These are phyloP conservation scores for Osmerus mordax DNA, from an alignment of 2,113 vertebrate genomes.

Conservation along the genomic window DNA sequence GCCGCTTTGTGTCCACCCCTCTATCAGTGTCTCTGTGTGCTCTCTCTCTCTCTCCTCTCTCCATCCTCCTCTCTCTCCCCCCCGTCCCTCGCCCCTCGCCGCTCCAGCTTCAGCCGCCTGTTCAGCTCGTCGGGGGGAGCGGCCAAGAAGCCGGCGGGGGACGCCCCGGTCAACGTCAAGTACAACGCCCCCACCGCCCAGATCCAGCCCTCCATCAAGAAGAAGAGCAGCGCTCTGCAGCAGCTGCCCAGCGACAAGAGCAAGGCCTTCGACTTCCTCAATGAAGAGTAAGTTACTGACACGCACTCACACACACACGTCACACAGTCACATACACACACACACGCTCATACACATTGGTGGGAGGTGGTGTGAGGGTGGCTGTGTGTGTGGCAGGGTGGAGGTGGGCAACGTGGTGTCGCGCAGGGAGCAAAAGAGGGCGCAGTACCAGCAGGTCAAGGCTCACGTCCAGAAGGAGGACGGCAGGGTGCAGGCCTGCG, in stretches of 20 bases:
- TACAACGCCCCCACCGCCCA: constrained; percentile 96
- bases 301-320: not conserved
- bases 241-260: constrained; percentile 96
- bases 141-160: constrained; percentile 79
- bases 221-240: constrained; percentile 91
- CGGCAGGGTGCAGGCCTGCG: constrained; percentile 90
- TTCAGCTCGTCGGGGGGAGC: constrained; percentile 91
- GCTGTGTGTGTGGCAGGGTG: constrained; percentile 48
- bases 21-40: constrained; percentile 71
- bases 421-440: constrained; percentile 91
- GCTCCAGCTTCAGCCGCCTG: constrained; percentile 91
- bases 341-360: not conserved
- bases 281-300: constrained; percentile 51
- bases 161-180: constrained; percentile 92
- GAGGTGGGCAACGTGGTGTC: constrained; percentile 80
- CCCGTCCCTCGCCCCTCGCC: constrained; percentile 33
- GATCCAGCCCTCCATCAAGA: constrained; percentile 92
- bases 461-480: constrained; percentile 97
- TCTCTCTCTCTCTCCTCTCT: constrained; percentile 31
- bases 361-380: not conserved
- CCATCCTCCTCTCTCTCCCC: not conserved
- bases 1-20: constrained; percentile 65
- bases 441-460: constrained; percentile 96
- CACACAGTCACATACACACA: not conserved
- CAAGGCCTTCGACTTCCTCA: constrained; percentile 97